Conservation (phyloP, 2,888 invertebrate genomes). For the Pherbina coryleti region DNA sequence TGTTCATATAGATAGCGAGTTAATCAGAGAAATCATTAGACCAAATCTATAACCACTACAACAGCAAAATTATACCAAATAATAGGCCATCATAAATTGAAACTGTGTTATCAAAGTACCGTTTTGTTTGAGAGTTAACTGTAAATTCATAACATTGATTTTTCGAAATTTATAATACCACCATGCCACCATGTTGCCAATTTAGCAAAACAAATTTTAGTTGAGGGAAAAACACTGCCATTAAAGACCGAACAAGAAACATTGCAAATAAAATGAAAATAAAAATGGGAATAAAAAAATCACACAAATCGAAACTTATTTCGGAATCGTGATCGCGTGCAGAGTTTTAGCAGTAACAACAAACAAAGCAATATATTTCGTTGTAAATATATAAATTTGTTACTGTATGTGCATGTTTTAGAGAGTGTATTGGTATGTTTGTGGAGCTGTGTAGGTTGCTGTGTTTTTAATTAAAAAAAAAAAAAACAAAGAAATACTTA, state of each 20-base stretch:
- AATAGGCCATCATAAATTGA: too few species aligned
- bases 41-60: too few species aligned
- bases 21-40: too few species aligned
- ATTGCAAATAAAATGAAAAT: background rate
- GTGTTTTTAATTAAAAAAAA: background rate
- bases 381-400: background rate
- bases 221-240: background rate
- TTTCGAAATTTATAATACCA: too few species aligned
- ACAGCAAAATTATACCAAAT: too few species aligned
- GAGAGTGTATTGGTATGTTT: slow-evolving; percentile 15
- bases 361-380: slow-evolving; percentile 23
- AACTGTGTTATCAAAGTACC: too few species aligned
- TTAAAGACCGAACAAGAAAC: background rate
- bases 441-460: slow-evolving; percentile 9
- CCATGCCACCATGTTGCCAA: background rate
- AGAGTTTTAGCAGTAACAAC: background rate
- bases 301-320: slow-evolving; percentile 34
- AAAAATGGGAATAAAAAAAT: background rate
- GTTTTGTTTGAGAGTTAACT: too few species aligned
- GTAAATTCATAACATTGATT: too few species aligned
- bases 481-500: background rate
- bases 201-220: background rate
- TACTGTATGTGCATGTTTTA: too few species aligned
- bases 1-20: too few species aligned
- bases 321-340: slow-evolving; percentile 44